phyloP scores from a whole-genome alignment of 2,888 invertebrate genomes.

The Dolichomitus sp. region DNA sequence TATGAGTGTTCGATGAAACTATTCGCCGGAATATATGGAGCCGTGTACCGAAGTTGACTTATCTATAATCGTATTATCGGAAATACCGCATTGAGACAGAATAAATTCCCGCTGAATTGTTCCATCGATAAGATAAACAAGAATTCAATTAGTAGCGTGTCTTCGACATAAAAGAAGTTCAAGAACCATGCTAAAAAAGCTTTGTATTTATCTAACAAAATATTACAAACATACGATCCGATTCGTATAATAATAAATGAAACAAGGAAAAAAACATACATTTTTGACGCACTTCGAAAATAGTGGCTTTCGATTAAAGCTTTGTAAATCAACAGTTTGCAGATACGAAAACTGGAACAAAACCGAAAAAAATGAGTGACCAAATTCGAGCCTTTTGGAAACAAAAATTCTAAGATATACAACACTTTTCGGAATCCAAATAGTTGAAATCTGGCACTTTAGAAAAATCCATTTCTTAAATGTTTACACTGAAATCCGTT shows the following conservation, averaged over 20 bases:
- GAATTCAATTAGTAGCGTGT: not conserved
- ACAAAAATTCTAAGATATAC: too few relatives aligned
- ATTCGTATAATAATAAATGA: not conserved
- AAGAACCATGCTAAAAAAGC: not conserved
- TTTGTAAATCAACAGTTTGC: not conserved
- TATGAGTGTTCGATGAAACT: not conserved
- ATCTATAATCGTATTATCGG: conserved; percentile 26
- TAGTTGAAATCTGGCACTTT: too few relatives aligned
- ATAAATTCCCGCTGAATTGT: conserved; percentile 36
- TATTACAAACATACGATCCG: not conserved
- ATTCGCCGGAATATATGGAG: conserved; percentile 1
- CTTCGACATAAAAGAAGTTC: not conserved
- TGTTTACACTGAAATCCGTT: too few relatives aligned
- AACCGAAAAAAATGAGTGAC: too few relatives aligned
- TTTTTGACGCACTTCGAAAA: not conserved
- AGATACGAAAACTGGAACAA: too few relatives aligned
- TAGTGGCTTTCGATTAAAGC: not conserved
- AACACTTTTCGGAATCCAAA: too few relatives aligned
- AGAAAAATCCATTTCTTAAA: too few relatives aligned
- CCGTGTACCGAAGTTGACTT: not conserved
- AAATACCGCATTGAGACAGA: conserved; percentile 22
- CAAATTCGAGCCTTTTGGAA: too few relatives aligned
- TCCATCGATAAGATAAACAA: conserved; percentile 34
- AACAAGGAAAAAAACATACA: not conserved
- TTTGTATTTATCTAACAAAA: not conserved